Base-by-base conservation (phyloP, 2,113 vertebrate species). In the Gallinago jamesoni region DNA sequence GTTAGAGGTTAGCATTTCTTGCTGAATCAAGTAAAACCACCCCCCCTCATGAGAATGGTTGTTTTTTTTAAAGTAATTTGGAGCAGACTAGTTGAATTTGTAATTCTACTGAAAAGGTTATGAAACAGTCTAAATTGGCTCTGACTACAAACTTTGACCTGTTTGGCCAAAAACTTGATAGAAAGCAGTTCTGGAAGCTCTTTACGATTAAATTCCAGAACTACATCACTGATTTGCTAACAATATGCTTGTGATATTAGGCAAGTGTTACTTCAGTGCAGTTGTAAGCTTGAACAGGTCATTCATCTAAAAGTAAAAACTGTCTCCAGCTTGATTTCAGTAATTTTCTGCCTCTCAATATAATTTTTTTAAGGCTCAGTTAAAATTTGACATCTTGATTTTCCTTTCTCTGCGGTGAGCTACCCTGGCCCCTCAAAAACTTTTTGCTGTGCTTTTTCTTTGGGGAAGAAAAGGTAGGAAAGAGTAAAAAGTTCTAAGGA, bases 121-220 rank as follows among this genome's bases (percentile, higher is more conserved):
- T 94, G 95, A 98, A 97, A 97, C 55, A 73, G 81, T 93, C 96
- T 94, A 78, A 96, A 68, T 83, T 92, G 91, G 55, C 80, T 97
- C 74, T 78, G 93, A 95, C 55, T 91, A 55, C 87, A 96, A 93
- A 97, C 96, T 97, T 97, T 97, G 96, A 96, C 97, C 96, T 80
- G 89, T 96, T 96, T 93, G 86, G 85, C 89, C 10, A 12, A 97
- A 80, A 47, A 47, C 5, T 47, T 47, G 47, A 47, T 97, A 90
- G 87, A 93, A 97, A 92, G 79, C 95, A 94, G 69, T 93, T 89
- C 94, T 93, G 90, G 73, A 93, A 94, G 37, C 55, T 89, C 93
- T 91, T 91, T 89, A 80, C 70, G 88, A 77, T 82, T 89, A 85
- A 92, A 92, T 97, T 95, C 82, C 89, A 89, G 72, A 50, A 17